Percentiles rank a stretch among this genome's conserved stretches.
Evolutionary conservation across 2,113 vertebrate species (phyloP).

Genomic region (Emydura subglobosa): DNA sequence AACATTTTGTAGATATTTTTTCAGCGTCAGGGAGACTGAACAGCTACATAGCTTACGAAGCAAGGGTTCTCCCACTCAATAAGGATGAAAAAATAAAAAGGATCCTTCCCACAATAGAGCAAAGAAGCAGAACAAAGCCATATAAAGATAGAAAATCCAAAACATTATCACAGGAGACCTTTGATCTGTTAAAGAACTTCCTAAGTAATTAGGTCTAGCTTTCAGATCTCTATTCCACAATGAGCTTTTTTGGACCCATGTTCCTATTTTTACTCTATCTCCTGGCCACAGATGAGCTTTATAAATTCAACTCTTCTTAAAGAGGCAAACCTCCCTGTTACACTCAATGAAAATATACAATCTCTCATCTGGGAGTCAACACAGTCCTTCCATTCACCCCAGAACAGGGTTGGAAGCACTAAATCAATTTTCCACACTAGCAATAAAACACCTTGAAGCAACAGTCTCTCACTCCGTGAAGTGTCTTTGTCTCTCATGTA

Average conservation of each 20-base stretch:
- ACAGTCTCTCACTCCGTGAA: neutral
- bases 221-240: neutral
- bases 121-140: neutral
- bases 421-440: neutral
- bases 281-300: neutral
- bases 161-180: neutral
- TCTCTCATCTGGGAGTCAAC: neutral
- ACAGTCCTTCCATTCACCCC: constrained; percentile 11
- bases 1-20: neutral
- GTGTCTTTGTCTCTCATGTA: constrained; percentile 52
- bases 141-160: neutral
- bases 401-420: constrained; percentile 10
- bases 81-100: neutral
- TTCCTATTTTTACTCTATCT: neutral
- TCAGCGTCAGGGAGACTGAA: neutral
- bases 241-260: neutral
- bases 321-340: neutral
- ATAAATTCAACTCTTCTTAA: constrained; percentile 34
- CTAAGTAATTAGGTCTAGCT: neutral
- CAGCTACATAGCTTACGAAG: neutral
- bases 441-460: neutral
- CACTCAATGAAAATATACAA: neutral
- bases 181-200: neutral
- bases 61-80: neutral
- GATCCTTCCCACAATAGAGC: neutral